These are phyloP conservation scores for Sisor rabdophorus DNA, from an alignment of 2,113 vertebrate genomes.

Conservation along the genomic window DNA sequence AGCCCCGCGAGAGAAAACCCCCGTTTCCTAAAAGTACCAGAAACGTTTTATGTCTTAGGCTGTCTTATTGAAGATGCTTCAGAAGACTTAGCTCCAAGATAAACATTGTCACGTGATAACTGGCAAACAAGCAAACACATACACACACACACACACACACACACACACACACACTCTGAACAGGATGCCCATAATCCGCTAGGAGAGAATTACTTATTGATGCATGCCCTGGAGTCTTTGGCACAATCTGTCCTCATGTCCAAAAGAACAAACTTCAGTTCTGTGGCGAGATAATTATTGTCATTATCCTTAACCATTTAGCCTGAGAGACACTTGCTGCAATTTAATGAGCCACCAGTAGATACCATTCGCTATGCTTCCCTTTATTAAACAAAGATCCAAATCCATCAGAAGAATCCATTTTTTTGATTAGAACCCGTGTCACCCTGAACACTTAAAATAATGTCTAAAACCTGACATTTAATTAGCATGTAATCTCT, in stretches of 20 bases:
- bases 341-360: slow-evolving; percentile 2
- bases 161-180: not conserved
- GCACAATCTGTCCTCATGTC: not conserved
- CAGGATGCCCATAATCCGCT: not conserved
- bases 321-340: slow-evolving; percentile 15
- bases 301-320: slow-evolving; percentile 43
- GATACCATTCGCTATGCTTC: not conserved
- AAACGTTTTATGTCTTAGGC: not conserved
- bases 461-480: not conserved
- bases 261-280: slow-evolving; percentile 12
- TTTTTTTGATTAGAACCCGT: slow-evolving; percentile 24
- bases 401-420: slow-evolving; percentile 21
- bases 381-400: slow-evolving; percentile 28
- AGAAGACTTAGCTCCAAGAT: not conserved
- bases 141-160: not conserved
- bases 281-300: slow-evolving; percentile 19
- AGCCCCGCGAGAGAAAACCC: slow-evolving; percentile 2
- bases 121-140: not conserved
- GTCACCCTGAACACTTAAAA: slow-evolving; percentile 26
- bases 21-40: slow-evolving; percentile 25
- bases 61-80: not conserved
- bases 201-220: slow-evolving; percentile 13
- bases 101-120: not conserved
- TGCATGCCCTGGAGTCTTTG: not conserved
- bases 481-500: not conserved